Base-by-base conservation (phyloP, 2,113 vertebrate genomes). In the Enhydra lutris region DNA sequence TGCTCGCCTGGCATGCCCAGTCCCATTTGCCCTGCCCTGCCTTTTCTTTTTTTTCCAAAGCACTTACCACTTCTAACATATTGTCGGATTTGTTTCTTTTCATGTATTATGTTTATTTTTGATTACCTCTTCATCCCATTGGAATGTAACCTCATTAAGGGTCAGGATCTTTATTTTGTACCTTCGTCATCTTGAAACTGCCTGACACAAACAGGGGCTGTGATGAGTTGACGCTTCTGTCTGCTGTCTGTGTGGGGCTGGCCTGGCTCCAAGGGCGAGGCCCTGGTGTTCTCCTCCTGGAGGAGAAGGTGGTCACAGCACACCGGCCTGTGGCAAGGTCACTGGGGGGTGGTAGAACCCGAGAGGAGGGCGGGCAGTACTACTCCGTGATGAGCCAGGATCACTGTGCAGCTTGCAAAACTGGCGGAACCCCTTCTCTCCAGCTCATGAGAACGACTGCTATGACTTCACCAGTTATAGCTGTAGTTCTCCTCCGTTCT, bases 61-160 rank as follows among this genome's bases (percentile, higher is more conserved):
- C n/a, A 24, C 67, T 69, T 69, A 42, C 1, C 52, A 36, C 67
- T 59, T 59, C n/a, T 34, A 36, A 59, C 61, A 18, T 6, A 29
- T 21, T 13, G 20, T 50, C 18, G 36, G 11, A 6, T 47, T 67
- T 71, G 9, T 23, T 47, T 80, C 50, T 92, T 86, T 81, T 1
- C 29, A 50, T 65, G 63, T 36, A 13, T 74, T 76, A 26, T 69
- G 36, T 79, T 92, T 97, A 50, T 73, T 89, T 97, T 95, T 93
- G 65, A 92, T 95, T 45, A 88, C 47, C 55, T 89, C 67, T 42
- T 83, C 21, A 61, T 69, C 61, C 59, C 50, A 3, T 3, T 50
- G 82, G 86, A 91, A 88, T 65, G 74, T 50, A 21, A 45, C 39
- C 34, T 95, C 61, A 45, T 73, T 93, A 61, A 80, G 45, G 21